These are phyloP conservation scores for Agonum fuliginosum DNA, from an alignment of 2,888 invertebrate genomes.

Conservation along the genomic window DNA sequence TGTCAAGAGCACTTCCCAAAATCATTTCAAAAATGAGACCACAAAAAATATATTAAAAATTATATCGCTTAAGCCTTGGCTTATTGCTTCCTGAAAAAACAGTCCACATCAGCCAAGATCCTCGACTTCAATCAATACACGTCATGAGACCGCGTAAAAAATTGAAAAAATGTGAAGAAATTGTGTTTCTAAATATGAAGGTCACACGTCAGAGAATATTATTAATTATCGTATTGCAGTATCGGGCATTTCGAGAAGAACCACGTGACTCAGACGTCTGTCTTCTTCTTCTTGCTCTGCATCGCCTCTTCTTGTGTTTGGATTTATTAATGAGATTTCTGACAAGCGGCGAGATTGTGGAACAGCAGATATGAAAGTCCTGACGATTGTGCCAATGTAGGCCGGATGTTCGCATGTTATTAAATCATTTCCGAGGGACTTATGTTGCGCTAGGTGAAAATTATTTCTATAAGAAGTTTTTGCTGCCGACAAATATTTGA, in stretches of 20 bases:
- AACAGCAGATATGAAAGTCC: slow-evolving; percentile 36
- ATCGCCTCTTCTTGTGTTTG: too few relatives aligned
- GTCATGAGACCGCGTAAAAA: slow-evolving; percentile 51
- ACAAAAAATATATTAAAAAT: slow-evolving; percentile 43
- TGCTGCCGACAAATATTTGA: not conserved
- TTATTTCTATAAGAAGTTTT: slow-evolving; percentile 3
- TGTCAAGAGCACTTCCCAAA: too few relatives aligned
- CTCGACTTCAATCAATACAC: slow-evolving; percentile 52
- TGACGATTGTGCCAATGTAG: slow-evolving; percentile 47
- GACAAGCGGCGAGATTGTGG: slow-evolving; percentile 47
- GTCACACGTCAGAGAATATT: slow-evolving; percentile 56
- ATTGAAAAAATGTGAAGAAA: slow-evolving; percentile 56
- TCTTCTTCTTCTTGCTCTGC: not conserved
- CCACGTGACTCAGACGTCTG: not conserved
- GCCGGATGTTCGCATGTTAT: slow-evolving; percentile 56
- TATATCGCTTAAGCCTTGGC: slow-evolving; percentile 25
- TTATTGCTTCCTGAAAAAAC: slow-evolving; percentile 53
- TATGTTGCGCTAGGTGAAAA: slow-evolving; percentile 39
- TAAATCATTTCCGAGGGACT: slow-evolving; percentile 51
- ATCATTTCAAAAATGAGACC: slow-evolving; percentile 1
- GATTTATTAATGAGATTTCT: slow-evolving; percentile 53
- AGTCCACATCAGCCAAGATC: slow-evolving; percentile 46
- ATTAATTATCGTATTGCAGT: slow-evolving; percentile 59
- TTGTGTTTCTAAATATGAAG: slow-evolving; percentile 59
- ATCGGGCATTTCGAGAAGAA: slow-evolving; percentile 44